These are phyloP conservation scores for Chondrilla cf. caribensis DNA, from an alignment of 37 sponge, comb jelly and placozoan species.

Conservation along the genomic window DNA sequence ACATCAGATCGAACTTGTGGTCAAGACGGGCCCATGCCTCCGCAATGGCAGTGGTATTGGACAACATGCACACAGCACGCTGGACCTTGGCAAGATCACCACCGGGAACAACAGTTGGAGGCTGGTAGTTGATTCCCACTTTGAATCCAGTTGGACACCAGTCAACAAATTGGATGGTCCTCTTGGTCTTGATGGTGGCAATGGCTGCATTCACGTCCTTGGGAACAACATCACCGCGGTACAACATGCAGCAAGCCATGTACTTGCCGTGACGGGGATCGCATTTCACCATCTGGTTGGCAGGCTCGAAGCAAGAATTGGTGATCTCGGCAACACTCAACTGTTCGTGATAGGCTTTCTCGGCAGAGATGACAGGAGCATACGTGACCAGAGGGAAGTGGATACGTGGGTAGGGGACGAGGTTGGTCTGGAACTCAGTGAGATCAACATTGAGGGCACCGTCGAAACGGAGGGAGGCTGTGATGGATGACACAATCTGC, in stretches of 20 bases:
- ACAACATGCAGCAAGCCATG: constrained; percentile 93
- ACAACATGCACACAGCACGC: constrained; percentile 94
- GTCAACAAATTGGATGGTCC: constrained; percentile 92
- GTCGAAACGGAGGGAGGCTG: constrained; percentile 91
- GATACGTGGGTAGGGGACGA: constrained; percentile 93
- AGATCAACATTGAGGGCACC: constrained; percentile 91
- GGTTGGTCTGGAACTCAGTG: constrained; percentile 93
- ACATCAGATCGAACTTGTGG: constrained; percentile 95
- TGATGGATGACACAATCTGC: constrained; percentile 91
- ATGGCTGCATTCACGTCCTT: constrained; percentile 93
- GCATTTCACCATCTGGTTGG: constrained; percentile 94
- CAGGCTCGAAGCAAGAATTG: constrained; percentile 83
- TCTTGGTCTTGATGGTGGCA: constrained; percentile 82
- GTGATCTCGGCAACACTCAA: constrained; percentile 79
- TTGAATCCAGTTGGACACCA: constrained; percentile 99
- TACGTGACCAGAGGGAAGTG: constrained; percentile 92
- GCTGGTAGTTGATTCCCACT: constrained; percentile 97
- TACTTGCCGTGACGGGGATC: constrained; percentile 94
- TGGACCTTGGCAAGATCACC: constrained; percentile 90
- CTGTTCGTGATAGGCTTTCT: constrained; percentile 87
- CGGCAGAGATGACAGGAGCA: constrained; percentile 87
- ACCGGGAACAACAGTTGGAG: constrained; percentile 90
- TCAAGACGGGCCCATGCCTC: constrained; percentile 96
- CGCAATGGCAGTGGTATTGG: constrained; percentile 92
- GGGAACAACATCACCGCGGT: constrained; percentile 93